Evolutionary conservation across 2,113 vertebrate genomes (phyloP).

Genomic region (Oreochromis tanganicae): DNA sequence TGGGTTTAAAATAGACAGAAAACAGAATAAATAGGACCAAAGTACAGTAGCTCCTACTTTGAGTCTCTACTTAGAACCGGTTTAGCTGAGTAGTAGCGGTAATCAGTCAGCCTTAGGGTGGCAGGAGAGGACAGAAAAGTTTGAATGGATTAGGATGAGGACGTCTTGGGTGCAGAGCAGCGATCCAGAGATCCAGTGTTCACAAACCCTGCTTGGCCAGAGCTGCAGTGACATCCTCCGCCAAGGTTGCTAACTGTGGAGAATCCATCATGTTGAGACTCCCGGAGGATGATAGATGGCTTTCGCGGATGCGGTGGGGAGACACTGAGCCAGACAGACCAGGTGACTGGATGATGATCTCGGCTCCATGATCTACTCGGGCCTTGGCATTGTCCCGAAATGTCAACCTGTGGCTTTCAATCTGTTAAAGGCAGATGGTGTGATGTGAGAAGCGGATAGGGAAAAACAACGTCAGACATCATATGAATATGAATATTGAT

Average conservation of each 20-base stretch:
- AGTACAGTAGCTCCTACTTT: constrained; percentile 48
- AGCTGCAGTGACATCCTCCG: constrained; percentile 95
- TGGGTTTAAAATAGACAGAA: constrained; percentile 41
- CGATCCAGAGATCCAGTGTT: constrained; percentile 56
- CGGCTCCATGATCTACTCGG: constrained; percentile 90
- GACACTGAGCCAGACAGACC: constrained; percentile 83
- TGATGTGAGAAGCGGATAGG: constrained; percentile 21
- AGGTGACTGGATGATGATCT: constrained; percentile 86
- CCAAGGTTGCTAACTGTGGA: constrained; percentile 91
- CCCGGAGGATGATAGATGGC: constrained; percentile 94
- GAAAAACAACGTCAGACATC: not conserved
- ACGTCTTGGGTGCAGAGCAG: not conserved
- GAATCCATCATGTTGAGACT: constrained; percentile 96
- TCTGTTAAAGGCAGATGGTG: constrained; percentile 71
- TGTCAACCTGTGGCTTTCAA: constrained; percentile 90
- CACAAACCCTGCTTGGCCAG: constrained; percentile 99
- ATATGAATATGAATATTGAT: not conserved
- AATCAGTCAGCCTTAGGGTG: constrained; percentile 12
- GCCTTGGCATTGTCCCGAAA: constrained; percentile 91
- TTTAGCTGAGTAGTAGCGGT: not conserved
- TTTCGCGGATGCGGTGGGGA: constrained; percentile 79
- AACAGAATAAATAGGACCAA: constrained; percentile 29
- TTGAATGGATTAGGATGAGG: not conserved
- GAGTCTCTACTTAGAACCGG: constrained; percentile 47
- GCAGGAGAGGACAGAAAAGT: constrained; percentile 40